A percentile compares a stretch with the other conserved stretches of the same genome.
These are phyloP conservation scores for Rhaphigaster nebulosa DNA, from an alignment of 2,888 invertebrate genomes.

Conservation along the genomic window DNA sequence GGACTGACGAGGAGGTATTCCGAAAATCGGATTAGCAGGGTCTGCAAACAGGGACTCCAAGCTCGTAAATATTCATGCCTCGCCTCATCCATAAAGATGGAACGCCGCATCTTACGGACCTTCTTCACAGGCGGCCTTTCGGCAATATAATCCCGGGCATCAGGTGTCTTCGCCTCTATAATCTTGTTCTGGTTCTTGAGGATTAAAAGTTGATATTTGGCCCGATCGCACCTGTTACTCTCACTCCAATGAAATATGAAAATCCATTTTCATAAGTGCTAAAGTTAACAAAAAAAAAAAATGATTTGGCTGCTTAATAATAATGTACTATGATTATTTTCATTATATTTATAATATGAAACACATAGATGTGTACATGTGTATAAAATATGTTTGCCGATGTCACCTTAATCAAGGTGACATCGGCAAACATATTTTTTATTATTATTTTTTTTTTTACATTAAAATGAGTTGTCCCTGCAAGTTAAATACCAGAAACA, in stretches of 20 bases:
- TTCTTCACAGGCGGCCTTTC: constrained; percentile 7
- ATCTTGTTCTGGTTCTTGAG: neutral
- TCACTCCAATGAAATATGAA: neutral
- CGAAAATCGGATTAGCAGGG: constrained; percentile 37
- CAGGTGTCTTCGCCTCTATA: neutral
- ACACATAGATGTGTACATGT: too few species aligned
- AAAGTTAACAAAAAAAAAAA: neutral
- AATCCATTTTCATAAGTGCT: neutral
- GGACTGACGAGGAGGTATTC: constrained; percentile 22
- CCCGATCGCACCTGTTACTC: neutral
- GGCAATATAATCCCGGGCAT: neutral
- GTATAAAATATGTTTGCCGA: too few species aligned
- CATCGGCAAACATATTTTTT: too few species aligned
- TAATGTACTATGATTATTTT: too few species aligned
- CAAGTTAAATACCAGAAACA: too few species aligned
- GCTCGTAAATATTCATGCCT: constrained; percentile 54
- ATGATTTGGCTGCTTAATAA: too few species aligned
- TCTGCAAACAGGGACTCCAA: constrained; percentile 46
- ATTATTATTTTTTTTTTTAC: too few species aligned
- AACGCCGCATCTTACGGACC: neutral
- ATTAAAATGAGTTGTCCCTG: too few species aligned
- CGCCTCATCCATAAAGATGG: constrained; percentile 55
- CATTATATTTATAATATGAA: too few species aligned
- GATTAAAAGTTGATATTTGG: neutral
- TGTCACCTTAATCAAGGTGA: too few species aligned